phyloP scores from a whole-genome alignment of 2,797 vertebrate genomes.

The Lepus oiostolus region DNA sequence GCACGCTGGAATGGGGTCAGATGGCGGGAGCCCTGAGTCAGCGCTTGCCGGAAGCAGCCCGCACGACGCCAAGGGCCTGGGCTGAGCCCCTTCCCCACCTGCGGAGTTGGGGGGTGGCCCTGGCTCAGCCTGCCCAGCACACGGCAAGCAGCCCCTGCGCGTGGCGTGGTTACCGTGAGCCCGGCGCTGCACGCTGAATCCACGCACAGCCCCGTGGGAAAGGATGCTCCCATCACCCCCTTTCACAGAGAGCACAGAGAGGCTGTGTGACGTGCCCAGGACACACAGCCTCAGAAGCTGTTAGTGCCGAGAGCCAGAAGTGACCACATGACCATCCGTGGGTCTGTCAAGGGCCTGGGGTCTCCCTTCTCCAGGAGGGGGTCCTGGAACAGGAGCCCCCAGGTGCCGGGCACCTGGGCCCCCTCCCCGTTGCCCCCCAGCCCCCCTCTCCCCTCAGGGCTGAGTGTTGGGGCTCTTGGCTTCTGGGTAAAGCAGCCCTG shows the following conservation, averaged over 20 bases:
- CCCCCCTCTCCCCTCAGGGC: neutral
- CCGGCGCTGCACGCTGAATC: too few relatives aligned
- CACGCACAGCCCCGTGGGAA: neutral
- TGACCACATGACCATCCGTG: neutral
- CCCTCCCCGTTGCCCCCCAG: neutral
- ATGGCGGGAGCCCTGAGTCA: neutral
- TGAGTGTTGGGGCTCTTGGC: neutral
- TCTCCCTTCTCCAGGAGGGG: neutral
- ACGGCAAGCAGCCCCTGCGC: too few relatives aligned
- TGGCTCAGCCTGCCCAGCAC: too few relatives aligned
- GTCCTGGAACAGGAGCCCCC: neutral
- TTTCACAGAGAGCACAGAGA: slow-evolving; percentile 33
- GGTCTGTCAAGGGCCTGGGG: neutral
- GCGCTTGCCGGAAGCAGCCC: neutral
- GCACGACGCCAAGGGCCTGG: accelerated
- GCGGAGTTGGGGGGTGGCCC: accelerated
- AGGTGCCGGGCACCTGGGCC: neutral
- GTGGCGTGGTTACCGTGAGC: too few relatives aligned
- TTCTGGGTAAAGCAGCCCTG: neutral
- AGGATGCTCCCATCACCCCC: neutral
- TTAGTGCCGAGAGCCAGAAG: neutral
- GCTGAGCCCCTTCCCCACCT: neutral
- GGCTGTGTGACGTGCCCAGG: neutral
- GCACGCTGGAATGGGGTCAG: neutral
- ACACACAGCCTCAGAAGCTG: neutral